Percentiles rank a stretch among this genome's conserved stretches.
Conservation (phyloP, 2,888 invertebrate genomes). For the Drosophila sordidula region DNA sequence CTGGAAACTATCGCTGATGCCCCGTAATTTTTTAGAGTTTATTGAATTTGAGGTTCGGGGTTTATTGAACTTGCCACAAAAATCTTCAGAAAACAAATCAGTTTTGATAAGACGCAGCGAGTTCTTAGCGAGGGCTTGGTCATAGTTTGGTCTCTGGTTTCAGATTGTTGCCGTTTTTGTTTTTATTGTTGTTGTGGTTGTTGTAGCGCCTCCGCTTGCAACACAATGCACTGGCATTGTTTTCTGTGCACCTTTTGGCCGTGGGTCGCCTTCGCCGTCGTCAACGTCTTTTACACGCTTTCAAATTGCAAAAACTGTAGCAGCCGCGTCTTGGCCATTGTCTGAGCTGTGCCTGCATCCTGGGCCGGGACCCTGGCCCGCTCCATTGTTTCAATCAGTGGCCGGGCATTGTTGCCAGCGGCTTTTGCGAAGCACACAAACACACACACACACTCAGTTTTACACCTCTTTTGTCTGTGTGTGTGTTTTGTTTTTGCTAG, state of each 20-base stretch:
- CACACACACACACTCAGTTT: constrained; percentile 43
- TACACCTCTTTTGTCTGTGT: constrained; percentile 74
- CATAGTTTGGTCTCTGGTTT: constrained; percentile 24
- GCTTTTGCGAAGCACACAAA: constrained; percentile 64
- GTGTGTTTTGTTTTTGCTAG: constrained; percentile 53
- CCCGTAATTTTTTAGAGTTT: constrained; percentile 47
- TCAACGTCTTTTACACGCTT: constrained; percentile 61
- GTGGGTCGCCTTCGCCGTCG: constrained; percentile 33
- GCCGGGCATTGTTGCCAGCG: constrained; percentile 69
- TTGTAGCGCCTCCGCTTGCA: constrained; percentile 55
- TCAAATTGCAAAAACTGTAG: constrained; percentile 70
- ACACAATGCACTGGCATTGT: constrained; percentile 71
- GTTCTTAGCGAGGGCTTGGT: constrained; percentile 1
- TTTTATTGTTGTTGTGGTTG: constrained; percentile 32
- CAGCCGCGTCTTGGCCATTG: constrained; percentile 64
- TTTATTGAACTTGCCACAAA: constrained; percentile 69
- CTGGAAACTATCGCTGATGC: constrained; percentile 36
- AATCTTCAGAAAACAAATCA: constrained; percentile 43
- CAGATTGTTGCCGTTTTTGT: constrained; percentile 9
- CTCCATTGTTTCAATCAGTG: constrained; percentile 79
- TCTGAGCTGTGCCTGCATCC: constrained; percentile 52
- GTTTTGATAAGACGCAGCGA: constrained; percentile 53
- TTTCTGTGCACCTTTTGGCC: constrained; percentile 54
- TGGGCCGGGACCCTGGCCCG: constrained; percentile 46
- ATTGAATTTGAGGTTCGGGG: constrained; percentile 43